A percentile compares a stretch with the other conserved stretches of the same genome.
Evolutionary conservation across 2,888 invertebrate genomes (phyloP).

Genomic region (Yponomeuta evonymella): DNA sequence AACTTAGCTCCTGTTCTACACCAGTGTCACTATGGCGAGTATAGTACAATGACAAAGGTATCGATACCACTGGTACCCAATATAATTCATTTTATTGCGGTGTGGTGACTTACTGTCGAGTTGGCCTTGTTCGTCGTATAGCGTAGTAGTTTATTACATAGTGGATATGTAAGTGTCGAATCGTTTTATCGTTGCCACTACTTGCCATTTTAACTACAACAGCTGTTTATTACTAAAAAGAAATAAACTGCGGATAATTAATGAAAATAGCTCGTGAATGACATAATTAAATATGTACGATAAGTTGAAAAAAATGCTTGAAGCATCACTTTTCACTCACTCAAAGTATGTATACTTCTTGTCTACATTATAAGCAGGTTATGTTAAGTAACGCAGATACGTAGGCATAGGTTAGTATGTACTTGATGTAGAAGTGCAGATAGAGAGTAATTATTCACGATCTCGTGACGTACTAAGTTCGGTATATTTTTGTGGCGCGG

Average conservation of each 20-base stretch:
- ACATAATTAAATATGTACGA: too few species aligned
- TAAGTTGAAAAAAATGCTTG: too few species aligned
- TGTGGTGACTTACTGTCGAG: background rate
- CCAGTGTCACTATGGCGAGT: background rate
- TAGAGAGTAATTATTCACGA: background rate
- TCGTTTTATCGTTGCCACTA: background rate
- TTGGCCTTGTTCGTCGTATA: background rate
- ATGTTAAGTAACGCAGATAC: too few species aligned
- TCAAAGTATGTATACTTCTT: too few species aligned
- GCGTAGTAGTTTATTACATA: background rate
- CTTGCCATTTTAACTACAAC: too few species aligned
- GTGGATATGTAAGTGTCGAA: background rate
- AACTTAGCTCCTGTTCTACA: background rate
- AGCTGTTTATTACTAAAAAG: too few species aligned
- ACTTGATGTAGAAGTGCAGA: background rate
- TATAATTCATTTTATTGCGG: background rate
- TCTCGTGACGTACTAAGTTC: background rate
- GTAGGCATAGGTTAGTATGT: too few species aligned
- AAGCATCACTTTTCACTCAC: too few species aligned
- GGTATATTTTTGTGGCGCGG: conserved; percentile 32
- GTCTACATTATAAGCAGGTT: too few species aligned
- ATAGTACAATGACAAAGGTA: background rate
- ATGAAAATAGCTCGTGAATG: too few species aligned
- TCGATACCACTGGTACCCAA: background rate
- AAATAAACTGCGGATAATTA: too few species aligned